Conservation (phyloP, 1,140 invertebrate species). For the Vanessa atalanta region DNA sequence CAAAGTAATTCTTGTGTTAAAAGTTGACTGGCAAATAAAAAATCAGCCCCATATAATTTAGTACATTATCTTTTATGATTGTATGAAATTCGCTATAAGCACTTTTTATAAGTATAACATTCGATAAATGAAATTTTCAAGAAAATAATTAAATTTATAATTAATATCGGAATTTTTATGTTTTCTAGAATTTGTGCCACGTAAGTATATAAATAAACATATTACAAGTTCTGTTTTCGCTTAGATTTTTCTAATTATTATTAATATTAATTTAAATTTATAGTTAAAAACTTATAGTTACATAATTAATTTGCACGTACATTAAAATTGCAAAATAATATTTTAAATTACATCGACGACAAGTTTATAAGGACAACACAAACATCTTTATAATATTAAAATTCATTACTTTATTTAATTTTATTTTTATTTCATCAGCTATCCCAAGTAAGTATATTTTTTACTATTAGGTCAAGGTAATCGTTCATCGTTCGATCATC, state of each 20-base stretch:
- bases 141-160: no score
- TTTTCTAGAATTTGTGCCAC: slow-evolving; percentile 53
- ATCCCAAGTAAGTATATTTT: slow-evolving; percentile 41
- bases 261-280: not conserved
- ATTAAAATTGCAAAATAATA: no score
- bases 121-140: no score
- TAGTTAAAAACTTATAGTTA: no score
- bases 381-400: not conserved
- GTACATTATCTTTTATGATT: no score
- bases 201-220: slow-evolving; percentile 37
- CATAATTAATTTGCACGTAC: not conserved
- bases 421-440: slow-evolving; percentile 28
- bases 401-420: slow-evolving; percentile 3
- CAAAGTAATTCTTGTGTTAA: no score
- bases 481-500: not conserved
- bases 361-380: no score
- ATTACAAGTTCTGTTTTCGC: not conserved
- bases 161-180: not conserved
- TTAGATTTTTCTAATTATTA: not conserved
- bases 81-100: no score
- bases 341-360: no score
- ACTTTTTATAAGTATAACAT: no score
- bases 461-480: not conserved
- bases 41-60: no score
- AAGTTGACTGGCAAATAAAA: no score